These are phyloP conservation scores for Zoanthus sociatus DNA, from an alignment of 92 coral and sea anemone species.

Conservation along the genomic window DNA sequence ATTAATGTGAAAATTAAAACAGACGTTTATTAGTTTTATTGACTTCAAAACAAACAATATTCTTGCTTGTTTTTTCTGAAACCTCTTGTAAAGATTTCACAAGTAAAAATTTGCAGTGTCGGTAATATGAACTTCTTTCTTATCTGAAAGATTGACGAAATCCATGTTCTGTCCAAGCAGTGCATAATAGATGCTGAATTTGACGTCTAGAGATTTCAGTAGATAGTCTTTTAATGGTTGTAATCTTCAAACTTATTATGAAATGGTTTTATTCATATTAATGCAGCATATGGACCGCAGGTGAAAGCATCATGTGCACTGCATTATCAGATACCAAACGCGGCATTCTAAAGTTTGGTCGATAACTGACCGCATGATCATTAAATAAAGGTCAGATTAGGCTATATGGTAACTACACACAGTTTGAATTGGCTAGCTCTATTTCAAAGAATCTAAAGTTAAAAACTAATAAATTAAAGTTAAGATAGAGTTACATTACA, in stretches of 20 bases:
- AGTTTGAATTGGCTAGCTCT: neutral
- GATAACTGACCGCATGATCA: conserved; percentile 27
- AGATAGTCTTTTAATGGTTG: neutral
- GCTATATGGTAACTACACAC: neutral
- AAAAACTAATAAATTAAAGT: neutral
- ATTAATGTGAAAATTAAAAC: conserved; percentile 5
- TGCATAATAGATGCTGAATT: neutral
- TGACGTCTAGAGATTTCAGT: neutral
- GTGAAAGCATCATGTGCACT: neutral
- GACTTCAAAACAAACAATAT: conserved; percentile 15
- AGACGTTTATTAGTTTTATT: neutral
- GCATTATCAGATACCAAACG: neutral
- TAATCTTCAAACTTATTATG: neutral
- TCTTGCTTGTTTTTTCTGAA: neutral
- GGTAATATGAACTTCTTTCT: neutral
- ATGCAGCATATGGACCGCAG: conserved; percentile 37
- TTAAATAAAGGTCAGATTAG: conserved; percentile 17
- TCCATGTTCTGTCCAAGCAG: neutral
- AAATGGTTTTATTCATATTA: neutral
- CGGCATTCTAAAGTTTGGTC: conserved; percentile 23
- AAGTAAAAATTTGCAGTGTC: conserved; percentile 3
- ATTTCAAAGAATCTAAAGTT: neutral
- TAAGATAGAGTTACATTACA: no score
- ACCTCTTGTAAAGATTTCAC: neutral
- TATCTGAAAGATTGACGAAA: conserved; percentile 25